These are phyloP conservation scores for Actenoides hombroni DNA, from an alignment of 2,113 vertebrate species.

Conservation along the genomic window DNA sequence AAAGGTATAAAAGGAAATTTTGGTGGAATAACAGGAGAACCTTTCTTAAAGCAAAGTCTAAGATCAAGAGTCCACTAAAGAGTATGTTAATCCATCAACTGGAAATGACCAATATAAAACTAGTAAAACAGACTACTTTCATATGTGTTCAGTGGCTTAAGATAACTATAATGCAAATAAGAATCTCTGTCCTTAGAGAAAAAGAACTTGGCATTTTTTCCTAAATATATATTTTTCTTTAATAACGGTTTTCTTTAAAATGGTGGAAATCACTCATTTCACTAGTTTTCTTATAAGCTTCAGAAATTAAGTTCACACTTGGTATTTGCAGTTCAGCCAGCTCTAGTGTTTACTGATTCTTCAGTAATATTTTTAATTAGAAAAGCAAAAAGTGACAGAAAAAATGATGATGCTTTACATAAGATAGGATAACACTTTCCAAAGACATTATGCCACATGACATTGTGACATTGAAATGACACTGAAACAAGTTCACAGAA, in stretches of 20 bases:
- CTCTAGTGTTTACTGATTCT: neutral
- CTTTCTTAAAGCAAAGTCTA: neutral
- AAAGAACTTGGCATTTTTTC: neutral
- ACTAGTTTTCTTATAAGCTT: neutral
- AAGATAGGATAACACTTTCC: neutral
- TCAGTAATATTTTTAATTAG: neutral
- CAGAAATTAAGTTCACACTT: neutral
- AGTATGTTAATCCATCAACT: neutral
- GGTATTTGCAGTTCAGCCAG: neutral
- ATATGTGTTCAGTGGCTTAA: neutral
- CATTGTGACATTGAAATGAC: neutral
- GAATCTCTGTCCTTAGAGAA: neutral
- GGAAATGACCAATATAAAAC: neutral
- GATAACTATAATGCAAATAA: neutral
- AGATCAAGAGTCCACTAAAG: neutral
- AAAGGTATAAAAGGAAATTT: neutral
- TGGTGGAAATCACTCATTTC: neutral
- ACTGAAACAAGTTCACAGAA: neutral
- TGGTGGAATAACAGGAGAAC: neutral
- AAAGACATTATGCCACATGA: neutral
- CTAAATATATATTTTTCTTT: neutral
- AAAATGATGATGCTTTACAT: neutral
- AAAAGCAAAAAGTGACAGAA: neutral
- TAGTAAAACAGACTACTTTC: neutral
- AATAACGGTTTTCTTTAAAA: neutral